Evolutionary conservation across 2,888 invertebrate species (phyloP).

Genomic region (Brachynemurus nebulosus): DNA sequence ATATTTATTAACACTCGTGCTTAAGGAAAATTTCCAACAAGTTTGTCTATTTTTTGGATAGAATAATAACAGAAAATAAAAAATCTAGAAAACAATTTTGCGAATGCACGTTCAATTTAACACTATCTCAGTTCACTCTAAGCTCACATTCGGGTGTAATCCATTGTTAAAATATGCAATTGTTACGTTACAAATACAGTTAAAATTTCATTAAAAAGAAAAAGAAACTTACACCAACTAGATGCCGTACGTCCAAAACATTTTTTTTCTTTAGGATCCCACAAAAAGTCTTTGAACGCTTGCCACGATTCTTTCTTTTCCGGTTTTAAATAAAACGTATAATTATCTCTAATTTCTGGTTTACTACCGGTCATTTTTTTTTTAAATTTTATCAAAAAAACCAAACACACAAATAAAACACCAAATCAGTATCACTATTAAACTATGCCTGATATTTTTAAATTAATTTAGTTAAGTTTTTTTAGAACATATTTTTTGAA

Average conservation of each 20-base stretch:
- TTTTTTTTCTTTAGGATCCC: conserved; percentile 58
- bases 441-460: not conserved
- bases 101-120: no score
- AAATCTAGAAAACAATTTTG: no score
- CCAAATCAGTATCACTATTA: not conserved
- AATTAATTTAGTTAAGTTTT: not conserved
- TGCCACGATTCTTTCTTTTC: conserved; percentile 46
- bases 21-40: no score
- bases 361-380: conserved; percentile 6
- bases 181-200: no score
- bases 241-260: conserved; percentile 63
- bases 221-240: conserved; percentile 72
- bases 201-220: no score
- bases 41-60: no score
- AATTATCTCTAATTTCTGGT: conserved; percentile 8
- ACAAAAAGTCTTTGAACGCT: conserved; percentile 52
- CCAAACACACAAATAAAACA: not conserved
- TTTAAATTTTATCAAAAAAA: not conserved
- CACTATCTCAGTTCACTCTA: no score
- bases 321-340: conserved; percentile 44
- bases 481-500: not conserved
- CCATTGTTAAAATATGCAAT: no score
- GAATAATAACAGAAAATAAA: no score
- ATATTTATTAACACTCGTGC: no score
- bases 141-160: no score